Evolutionary conservation across 1,140 invertebrate genomes (phyloP).

Genomic region (Tetragonula clypearis): DNA sequence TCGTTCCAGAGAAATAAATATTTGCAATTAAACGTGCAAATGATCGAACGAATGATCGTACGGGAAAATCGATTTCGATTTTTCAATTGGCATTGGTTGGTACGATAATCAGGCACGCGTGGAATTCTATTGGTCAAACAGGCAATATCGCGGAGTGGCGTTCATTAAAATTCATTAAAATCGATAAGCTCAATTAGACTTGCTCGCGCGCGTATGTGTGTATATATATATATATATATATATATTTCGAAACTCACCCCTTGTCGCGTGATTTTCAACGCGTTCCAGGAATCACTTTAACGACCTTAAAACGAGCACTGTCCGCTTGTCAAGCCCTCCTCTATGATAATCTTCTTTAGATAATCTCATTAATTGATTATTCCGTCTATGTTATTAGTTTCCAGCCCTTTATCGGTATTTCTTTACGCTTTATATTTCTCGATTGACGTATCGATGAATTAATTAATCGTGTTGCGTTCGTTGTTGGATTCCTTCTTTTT

Average conservation of each 20-base stretch:
- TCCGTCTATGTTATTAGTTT: background rate
- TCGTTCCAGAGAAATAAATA: background rate
- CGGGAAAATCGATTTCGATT: background rate
- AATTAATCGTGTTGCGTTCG: background rate
- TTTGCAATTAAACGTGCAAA: background rate
- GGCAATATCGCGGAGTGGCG: conserved; percentile 15
- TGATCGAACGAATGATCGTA: background rate
- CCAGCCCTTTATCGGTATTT: background rate
- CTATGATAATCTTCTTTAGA: background rate
- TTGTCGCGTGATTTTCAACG: conserved; percentile 6
- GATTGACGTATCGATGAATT: background rate
- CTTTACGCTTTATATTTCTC: background rate
- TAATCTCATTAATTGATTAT: conserved; percentile 6
- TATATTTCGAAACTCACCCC: conserved; percentile 26
- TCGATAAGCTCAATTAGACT: conserved; percentile 42
- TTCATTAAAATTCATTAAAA: conserved; percentile 49
- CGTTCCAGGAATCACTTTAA: conserved; percentile 23
- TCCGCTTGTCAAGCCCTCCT: background rate
- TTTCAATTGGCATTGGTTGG: background rate
- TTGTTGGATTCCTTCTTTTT: background rate
- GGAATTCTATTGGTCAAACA: conserved; percentile 8
- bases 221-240: background rate
- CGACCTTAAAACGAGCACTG: background rate
- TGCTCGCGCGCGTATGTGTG: background rate
- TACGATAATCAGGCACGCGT: background rate